These are phyloP conservation scores for Erpobdella octoculata DNA, from an alignment of 2,888 invertebrate genomes.

Conservation along the genomic window DNA sequence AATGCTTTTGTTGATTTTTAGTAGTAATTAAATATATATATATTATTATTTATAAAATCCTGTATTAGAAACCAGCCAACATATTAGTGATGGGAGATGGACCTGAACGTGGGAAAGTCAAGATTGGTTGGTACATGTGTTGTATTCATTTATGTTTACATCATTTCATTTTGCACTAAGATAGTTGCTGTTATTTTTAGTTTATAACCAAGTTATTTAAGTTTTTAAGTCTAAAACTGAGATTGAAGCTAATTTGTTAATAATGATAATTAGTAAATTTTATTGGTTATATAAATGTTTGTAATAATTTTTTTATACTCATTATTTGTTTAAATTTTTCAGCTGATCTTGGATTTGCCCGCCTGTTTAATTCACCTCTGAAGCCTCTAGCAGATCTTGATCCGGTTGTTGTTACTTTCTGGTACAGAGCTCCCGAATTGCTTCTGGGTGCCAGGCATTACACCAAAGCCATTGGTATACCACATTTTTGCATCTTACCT, in stretches of 20 bases:
- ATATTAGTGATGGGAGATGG: constrained; percentile 99
- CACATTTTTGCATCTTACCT: neutral
- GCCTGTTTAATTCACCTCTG: constrained; percentile 91
- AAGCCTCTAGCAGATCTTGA: constrained; percentile 95
- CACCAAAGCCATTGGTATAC: constrained; percentile 87
- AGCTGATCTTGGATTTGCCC: constrained; percentile 98
- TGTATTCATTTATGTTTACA: neutral
- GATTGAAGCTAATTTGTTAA: too few species aligned
- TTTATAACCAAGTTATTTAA: too few species aligned
- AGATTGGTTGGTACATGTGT: constrained; percentile 59
- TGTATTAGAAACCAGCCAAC: constrained; percentile 83
- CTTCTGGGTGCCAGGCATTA: constrained; percentile 86
- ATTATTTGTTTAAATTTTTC: constrained; percentile 25
- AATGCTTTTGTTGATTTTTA: neutral
- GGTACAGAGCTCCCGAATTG: constrained; percentile 96
- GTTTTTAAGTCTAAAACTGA: neutral
- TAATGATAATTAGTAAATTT: too few species aligned
- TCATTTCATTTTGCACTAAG: too few species aligned
- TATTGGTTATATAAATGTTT: too few species aligned
- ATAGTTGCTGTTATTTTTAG: too few species aligned
- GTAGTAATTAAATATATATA: neutral
- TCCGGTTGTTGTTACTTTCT: constrained; percentile 98
- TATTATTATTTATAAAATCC: neutral
- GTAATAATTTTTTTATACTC: neutral
- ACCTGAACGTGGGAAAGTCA: constrained; percentile 86